These are phyloP conservation scores for Oncorhynchus gorbuscha DNA, from an alignment of 2,113 vertebrate species.

Conservation along the genomic window DNA sequence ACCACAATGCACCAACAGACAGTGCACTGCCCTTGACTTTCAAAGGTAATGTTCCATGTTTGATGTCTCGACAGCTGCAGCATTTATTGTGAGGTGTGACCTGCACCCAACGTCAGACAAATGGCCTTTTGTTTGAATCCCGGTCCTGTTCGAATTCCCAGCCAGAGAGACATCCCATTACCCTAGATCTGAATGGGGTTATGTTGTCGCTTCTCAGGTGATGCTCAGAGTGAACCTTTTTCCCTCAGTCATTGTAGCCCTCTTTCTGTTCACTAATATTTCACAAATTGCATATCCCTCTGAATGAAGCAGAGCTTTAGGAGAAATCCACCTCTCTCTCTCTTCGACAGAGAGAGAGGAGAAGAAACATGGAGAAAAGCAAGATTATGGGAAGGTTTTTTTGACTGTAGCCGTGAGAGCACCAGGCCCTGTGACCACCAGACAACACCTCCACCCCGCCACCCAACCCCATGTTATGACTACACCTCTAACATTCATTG, in stretches of 20 bases:
- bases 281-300: constrained; percentile 25
- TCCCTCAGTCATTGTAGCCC: constrained; percentile 12
- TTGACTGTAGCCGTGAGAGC: background rate
- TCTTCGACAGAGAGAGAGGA: too few species aligned
- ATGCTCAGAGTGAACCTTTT: background rate
- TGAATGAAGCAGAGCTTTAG: background rate
- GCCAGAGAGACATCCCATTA: too few species aligned
- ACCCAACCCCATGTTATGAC: constrained; percentile 9
- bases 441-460: constrained; percentile 15
- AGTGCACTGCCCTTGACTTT: too few species aligned
- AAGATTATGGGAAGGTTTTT: background rate
- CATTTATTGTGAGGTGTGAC: too few species aligned
- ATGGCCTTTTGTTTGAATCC: too few species aligned
- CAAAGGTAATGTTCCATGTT: too few species aligned
- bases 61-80: too few species aligned
- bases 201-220: background rate
- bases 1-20: too few species aligned
- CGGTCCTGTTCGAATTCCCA: too few species aligned
- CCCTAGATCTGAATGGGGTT: background rate
- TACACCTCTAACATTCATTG: constrained; percentile 14
- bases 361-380: constrained; percentile 13
- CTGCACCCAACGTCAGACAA: too few species aligned
- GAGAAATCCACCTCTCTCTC: constrained; percentile 23
- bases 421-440: background rate
- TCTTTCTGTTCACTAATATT: constrained; percentile 12